Evolutionary conservation across 2,797 vertebrate genomes (phyloP), one percentile per base, ranked within the genome.

Genomic region (Botia almorhae): DNA sequence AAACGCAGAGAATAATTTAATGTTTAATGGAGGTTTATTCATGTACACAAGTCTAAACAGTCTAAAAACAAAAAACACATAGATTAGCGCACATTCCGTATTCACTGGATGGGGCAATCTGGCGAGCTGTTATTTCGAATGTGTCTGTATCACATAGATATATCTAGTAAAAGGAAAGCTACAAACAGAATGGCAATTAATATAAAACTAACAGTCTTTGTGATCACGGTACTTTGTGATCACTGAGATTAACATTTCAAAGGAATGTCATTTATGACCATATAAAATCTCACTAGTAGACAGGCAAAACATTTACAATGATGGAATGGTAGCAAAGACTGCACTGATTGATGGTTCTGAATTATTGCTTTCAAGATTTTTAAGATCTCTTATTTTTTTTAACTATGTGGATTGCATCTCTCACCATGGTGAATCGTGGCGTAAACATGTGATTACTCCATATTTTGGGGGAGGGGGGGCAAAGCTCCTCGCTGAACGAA

Each of bases 401-500:
- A 81, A 82, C 86, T 87, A 88, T 83, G 88, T 86, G 88, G 89
- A 89, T 89, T 89, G 89, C 88, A 89, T 91, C 87, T 91, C 88
- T 93, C 91, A 88, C 89, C 91, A 80, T 90, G 90, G 88, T 87
- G 89, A 90, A 85, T 85, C 85, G 88, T 87, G 89, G 87, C 51
- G 77, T 87, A 91, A 90, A 92, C 90, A 89, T 83, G 87, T 91
- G 91, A 91, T 91, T 90, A 91, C 90, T 92, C 90, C 88, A 77
- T 88, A 91, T 92, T 90, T 86, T 87, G 11, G 39, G 88, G 87
- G 85, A 83, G 81, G 39, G 72, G 43, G 85, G 88, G 77, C 90
- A 94, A 93, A 92, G 90, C 92, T 94, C 92, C 92, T 91, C 89
- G 93, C 92, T 93, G 92, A 93, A 91, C 89, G 90, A 92, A 91